These are phyloP conservation scores for Drosophila tristis DNA, from an alignment of 1,140 invertebrate genomes.

Conservation along the genomic window DNA sequence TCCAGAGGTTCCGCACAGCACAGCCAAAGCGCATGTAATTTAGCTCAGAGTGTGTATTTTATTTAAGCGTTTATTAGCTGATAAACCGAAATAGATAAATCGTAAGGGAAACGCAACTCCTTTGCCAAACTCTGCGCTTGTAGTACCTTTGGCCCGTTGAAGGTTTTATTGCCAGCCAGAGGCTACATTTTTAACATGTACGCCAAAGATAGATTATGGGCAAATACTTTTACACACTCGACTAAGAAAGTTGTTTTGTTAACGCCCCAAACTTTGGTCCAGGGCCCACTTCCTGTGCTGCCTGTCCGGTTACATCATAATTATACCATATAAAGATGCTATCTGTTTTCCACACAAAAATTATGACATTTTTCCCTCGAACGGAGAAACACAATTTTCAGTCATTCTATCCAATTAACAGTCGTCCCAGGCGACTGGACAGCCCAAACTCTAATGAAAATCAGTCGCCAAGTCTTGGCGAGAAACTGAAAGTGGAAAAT, in stretches of 20 bases:
- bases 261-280: conserved; percentile 44
- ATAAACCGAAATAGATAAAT: conserved; percentile 82
- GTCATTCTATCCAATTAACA: conserved; percentile 76
- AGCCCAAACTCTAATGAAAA: conserved; percentile 73
- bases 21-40: conserved; percentile 71
- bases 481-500: conserved; percentile 80
- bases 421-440: conserved; percentile 29
- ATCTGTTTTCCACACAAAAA: conserved; percentile 67
- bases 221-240: conserved; percentile 66
- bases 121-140: background rate
- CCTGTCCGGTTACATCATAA: conserved; percentile 60
- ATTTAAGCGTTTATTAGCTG: conserved; percentile 83
- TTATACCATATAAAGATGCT: conserved; percentile 69
- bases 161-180: conserved; percentile 68
- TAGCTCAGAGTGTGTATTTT: conserved; percentile 81
- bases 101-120: conserved; percentile 40
- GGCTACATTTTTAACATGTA: conserved; percentile 44
- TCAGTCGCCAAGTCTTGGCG: conserved; percentile 32
- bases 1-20: background rate
- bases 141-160: conserved; percentile 47
- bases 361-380: conserved; percentile 53
- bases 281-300: conserved; percentile 25
- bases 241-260: conserved; percentile 72
- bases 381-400: conserved; percentile 46
- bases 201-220: conserved; percentile 61